Conservation (phyloP, 2,797 vertebrate genomes). For the Australoheros facetus region DNA sequence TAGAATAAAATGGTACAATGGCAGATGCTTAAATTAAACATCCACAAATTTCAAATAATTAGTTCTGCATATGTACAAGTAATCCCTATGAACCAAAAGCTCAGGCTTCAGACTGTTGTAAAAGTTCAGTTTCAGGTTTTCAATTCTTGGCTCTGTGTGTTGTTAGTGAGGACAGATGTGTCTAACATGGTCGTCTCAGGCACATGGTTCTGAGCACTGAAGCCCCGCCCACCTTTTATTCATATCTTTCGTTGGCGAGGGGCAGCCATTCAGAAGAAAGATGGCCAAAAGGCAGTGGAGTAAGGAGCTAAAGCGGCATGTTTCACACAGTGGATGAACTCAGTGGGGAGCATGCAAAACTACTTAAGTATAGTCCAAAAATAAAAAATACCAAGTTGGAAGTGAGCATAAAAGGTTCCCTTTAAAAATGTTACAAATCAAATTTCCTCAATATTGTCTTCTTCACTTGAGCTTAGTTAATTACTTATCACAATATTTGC, state of each 20-base stretch:
- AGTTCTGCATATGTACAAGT: no score
- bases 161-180: no score
- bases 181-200: background rate
- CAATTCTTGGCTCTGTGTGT: background rate
- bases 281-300: background rate
- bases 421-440: background rate
- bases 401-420: background rate
- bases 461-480: background rate
- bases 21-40: no score
- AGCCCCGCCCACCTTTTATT: background rate
- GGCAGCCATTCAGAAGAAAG: background rate
- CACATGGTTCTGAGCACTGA: background rate
- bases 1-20: background rate
- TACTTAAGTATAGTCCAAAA: background rate
- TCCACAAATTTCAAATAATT: no score
- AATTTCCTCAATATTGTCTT: background rate
- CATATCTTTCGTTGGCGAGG: background rate
- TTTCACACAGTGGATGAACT: background rate
- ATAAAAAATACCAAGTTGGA: background rate
- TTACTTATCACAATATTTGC: constrained; percentile 10
- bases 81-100: background rate
- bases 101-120: background rate
- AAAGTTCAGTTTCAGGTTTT: background rate
- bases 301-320: background rate
- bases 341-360: background rate